Conservation (phyloP, 2,797 vertebrate genomes). For the Danio tinwini region DNA sequence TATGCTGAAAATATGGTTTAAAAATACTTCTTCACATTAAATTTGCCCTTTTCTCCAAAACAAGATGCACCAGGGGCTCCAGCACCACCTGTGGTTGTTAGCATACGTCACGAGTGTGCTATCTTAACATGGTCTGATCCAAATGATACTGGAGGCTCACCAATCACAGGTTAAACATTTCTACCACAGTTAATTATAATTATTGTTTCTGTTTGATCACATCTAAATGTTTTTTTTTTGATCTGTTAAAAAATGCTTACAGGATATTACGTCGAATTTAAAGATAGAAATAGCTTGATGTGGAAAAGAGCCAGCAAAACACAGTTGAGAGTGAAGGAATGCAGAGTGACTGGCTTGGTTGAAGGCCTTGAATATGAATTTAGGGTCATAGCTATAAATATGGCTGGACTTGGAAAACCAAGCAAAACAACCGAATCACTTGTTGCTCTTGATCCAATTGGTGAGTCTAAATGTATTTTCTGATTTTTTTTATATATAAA, state of each 20-base stretch:
- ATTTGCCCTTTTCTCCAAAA: not conserved
- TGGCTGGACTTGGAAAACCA: constrained; percentile 95
- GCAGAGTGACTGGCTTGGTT: constrained; percentile 91
- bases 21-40: not conserved
- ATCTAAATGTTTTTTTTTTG: not conserved
- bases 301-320: constrained; percentile 96
- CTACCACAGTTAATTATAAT: not conserved
- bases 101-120: constrained; percentile 91
- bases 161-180: constrained; percentile 88
- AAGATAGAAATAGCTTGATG: constrained; percentile 96
- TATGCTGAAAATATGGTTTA: not conserved
- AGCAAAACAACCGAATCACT: constrained; percentile 90
- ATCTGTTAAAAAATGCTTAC: constrained; percentile 37
- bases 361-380: constrained; percentile 99
- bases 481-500: not conserved
- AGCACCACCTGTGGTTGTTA: constrained; percentile 89
- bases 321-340: constrained; percentile 93
- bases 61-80: constrained; percentile 96
- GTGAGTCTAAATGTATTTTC: constrained; percentile 75
- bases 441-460: constrained; percentile 96
- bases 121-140: constrained; percentile 93
- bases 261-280: constrained; percentile 97
- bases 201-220: not conserved
- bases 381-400: constrained; percentile 97
- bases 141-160: constrained; percentile 92